Evolutionary conservation across 2,888 invertebrate genomes (phyloP).

Genomic region (Drosophila diplacantha): DNA sequence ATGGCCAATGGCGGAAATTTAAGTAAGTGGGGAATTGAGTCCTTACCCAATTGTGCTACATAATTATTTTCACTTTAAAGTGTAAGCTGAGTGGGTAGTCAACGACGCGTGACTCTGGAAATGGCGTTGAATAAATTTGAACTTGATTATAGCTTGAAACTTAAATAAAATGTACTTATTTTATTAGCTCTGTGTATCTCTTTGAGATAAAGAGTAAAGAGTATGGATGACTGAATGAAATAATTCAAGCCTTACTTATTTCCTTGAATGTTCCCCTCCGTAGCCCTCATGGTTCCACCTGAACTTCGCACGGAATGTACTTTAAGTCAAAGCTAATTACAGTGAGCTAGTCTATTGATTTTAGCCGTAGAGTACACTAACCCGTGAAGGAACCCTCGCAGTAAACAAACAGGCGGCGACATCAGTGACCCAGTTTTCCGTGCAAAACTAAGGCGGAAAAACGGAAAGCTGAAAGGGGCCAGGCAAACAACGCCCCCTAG

Average conservation of each 20-base stretch:
- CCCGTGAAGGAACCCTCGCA: slow-evolving; percentile 43
- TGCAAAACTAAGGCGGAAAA: slow-evolving; percentile 22
- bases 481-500: slow-evolving; percentile 62
- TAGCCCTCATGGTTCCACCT: slow-evolving; percentile 1
- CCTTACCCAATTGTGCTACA: not conserved
- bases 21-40: not conserved
- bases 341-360: slow-evolving; percentile 57
- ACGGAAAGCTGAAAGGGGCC: slow-evolving; percentile 23
- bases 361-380: slow-evolving; percentile 58
- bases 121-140: not conserved
- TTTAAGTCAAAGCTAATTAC: slow-evolving; percentile 60
- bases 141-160: not conserved
- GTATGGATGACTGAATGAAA: not conserved
- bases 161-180: not conserved
- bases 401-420: slow-evolving; percentile 34
- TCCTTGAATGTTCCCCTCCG: not conserved
- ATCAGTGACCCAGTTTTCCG: slow-evolving; percentile 61
- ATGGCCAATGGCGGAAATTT: not conserved
- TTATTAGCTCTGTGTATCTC: not conserved
- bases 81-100: not conserved
- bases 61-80: not conserved
- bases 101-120: not conserved
- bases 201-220: too few species aligned
- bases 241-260: not conserved
- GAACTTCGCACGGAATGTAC: slow-evolving; percentile 48